Evolutionary conservation across 1,140 invertebrate genomes (phyloP).

Genomic region (Philaenus spumarius): DNA sequence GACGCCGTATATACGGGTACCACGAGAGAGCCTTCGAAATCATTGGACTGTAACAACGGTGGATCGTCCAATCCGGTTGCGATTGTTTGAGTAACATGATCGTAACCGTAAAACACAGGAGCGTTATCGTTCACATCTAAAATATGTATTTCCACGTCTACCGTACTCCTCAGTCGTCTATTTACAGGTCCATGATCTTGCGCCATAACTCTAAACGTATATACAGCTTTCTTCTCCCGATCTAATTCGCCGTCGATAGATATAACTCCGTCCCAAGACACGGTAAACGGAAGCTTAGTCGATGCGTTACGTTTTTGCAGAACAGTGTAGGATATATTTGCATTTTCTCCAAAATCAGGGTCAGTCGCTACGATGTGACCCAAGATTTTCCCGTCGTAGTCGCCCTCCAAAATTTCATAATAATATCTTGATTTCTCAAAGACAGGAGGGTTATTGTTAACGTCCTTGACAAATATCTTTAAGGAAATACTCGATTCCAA

Average conservation of each 20-base stretch:
- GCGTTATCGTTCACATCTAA: constrained; percentile 71
- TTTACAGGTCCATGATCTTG: constrained; percentile 57
- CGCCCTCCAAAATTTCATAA: constrained; percentile 76
- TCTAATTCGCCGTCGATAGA: constrained; percentile 70
- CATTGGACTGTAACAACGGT: background rate
- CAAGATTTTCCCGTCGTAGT: constrained; percentile 57
- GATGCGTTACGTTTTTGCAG: constrained; percentile 47
- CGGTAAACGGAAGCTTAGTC: constrained; percentile 58
- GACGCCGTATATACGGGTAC: constrained; percentile 64
- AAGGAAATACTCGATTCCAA: constrained; percentile 61
- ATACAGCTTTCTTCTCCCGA: constrained; percentile 63
- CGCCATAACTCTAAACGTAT: constrained; percentile 66
- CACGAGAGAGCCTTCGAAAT: constrained; percentile 19
- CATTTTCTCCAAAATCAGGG: constrained; percentile 66
- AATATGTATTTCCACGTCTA: constrained; percentile 71
- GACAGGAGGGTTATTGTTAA: constrained; percentile 78
- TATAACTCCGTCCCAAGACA: constrained; percentile 66
- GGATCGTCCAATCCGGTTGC: background rate
- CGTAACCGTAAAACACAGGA: constrained; percentile 58
- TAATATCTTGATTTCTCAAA: constrained; percentile 76
- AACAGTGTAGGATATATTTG: constrained; percentile 66
- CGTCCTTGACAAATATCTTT: constrained; percentile 61
- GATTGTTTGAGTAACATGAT: constrained; percentile 33
- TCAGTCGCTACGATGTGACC: constrained; percentile 71
- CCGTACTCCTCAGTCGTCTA: constrained; percentile 55